These are phyloP conservation scores for Tauraco erythrolophus DNA, from an alignment of 2,113 vertebrate species.

Conservation along the genomic window DNA sequence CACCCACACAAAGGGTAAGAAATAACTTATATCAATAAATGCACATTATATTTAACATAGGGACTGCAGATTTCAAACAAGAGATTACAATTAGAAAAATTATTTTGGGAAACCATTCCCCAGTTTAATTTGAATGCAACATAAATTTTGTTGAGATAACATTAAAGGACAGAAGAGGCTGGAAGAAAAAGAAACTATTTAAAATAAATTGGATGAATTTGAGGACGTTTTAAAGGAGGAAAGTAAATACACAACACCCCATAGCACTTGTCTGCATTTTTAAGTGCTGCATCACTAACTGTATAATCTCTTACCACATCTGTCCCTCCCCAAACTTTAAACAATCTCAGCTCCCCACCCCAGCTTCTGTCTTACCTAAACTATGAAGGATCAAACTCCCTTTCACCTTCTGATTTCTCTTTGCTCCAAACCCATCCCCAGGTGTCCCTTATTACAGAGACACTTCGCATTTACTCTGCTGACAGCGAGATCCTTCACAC, in stretches of 20 bases:
- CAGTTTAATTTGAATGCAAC: not conserved
- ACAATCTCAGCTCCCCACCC: not conserved
- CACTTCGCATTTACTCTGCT: not conserved
- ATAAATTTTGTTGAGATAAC: not conserved
- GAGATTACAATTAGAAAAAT: not conserved
- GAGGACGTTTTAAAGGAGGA: not conserved
- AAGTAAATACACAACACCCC: not conserved
- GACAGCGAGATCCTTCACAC: not conserved
- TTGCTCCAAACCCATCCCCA: not conserved
- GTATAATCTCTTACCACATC: not conserved
- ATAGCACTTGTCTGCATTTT: not conserved
- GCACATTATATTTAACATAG: not conserved
- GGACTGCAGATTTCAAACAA: not conserved
- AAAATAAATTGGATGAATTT: not conserved
- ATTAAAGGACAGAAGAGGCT: not conserved
- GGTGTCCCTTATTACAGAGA: fast-evolving
- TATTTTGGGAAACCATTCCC: not conserved
- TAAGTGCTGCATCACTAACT: not conserved
- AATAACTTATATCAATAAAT: not conserved
- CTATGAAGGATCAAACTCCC: not conserved
- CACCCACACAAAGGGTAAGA: not conserved
- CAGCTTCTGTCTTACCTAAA: not conserved
- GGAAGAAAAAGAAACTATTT: not conserved
- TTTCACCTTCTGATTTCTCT: not conserved
- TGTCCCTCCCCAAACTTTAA: not conserved